phyloP scores from a whole-genome alignment of 2,797 vertebrate species.

The Simalia tracyae region DNA sequence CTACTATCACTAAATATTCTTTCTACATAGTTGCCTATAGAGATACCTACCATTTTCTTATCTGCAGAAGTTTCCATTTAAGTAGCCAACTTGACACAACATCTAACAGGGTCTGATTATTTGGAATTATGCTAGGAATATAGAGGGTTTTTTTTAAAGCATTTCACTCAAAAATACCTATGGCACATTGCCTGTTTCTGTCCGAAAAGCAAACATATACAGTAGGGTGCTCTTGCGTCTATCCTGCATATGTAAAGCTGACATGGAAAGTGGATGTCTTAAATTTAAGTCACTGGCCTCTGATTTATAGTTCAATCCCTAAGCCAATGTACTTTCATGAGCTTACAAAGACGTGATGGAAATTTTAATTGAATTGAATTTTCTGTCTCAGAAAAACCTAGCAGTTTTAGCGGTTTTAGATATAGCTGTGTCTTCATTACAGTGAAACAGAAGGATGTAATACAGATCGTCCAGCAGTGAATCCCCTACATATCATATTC shows the following conservation, averaged over 20 bases:
- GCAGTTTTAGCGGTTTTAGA: not conserved
- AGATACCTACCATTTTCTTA: no score
- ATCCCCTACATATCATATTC: not conserved
- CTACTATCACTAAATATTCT: no score
- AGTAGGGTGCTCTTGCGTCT: not conserved
- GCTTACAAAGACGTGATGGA: not conserved
- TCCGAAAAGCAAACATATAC: not conserved
- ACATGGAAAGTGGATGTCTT: not conserved
- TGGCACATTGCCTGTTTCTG: not conserved
- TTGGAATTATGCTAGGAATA: not conserved
- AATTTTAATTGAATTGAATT: not conserved
- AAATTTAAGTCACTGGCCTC: not conserved
- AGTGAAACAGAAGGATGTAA: not conserved
- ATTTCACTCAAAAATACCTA: not conserved
- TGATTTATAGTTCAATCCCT: not conserved
- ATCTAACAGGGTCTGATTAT: no score
- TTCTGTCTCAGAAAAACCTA: not conserved
- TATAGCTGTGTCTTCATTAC: not conserved
- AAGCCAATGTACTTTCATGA: not conserved
- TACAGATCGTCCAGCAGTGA: not conserved
- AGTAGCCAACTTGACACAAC: no score
- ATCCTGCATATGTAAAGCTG: not conserved
- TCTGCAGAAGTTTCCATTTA: no score
- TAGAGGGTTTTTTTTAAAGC: not conserved
- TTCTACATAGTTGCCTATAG: no score